Evolutionary conservation across 2,888 invertebrate species (phyloP).

Genomic region (Protonemura montana): DNA sequence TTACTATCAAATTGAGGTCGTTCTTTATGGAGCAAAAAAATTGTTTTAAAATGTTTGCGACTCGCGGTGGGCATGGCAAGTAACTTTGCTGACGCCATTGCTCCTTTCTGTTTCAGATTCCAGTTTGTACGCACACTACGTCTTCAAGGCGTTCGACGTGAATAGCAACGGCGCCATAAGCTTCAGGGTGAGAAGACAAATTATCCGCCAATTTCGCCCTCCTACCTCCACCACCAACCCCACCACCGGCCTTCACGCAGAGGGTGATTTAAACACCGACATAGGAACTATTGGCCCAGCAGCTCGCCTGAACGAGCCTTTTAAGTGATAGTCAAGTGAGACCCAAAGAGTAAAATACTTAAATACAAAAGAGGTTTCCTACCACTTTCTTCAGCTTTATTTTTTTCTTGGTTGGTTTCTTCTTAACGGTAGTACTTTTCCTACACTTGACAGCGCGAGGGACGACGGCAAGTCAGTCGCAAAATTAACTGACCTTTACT

Average conservation of each 20-base stretch:
- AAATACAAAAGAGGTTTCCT: background rate
- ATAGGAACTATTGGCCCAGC: background rate
- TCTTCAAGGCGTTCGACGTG: constrained; percentile 98
- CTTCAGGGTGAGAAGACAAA: constrained; percentile 83
- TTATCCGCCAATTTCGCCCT: background rate
- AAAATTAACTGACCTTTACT: too few relatives aligned
- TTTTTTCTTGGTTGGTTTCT: constrained; percentile 52
- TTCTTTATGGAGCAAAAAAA: background rate
- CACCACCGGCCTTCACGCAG: background rate
- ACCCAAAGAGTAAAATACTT: background rate
- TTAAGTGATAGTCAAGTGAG: background rate
- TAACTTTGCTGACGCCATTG: too few relatives aligned
- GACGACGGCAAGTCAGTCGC: too few relatives aligned
- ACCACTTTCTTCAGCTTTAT: constrained; percentile 33
- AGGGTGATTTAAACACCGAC: background rate
- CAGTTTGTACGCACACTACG: constrained; percentile 95
- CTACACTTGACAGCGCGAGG: background rate
- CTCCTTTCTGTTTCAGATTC: constrained; percentile 73
- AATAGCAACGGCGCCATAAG: constrained; percentile 97
- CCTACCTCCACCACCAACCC: background rate
- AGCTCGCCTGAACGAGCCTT: background rate
- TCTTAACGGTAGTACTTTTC: background rate
- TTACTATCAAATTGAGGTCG: constrained; percentile 12
- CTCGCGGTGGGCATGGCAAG: background rate
- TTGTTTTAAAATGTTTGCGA: background rate